Evolutionary conservation across 2,797 vertebrate genomes (phyloP).

Genomic region (Hydrocynus forskahlii): DNA sequence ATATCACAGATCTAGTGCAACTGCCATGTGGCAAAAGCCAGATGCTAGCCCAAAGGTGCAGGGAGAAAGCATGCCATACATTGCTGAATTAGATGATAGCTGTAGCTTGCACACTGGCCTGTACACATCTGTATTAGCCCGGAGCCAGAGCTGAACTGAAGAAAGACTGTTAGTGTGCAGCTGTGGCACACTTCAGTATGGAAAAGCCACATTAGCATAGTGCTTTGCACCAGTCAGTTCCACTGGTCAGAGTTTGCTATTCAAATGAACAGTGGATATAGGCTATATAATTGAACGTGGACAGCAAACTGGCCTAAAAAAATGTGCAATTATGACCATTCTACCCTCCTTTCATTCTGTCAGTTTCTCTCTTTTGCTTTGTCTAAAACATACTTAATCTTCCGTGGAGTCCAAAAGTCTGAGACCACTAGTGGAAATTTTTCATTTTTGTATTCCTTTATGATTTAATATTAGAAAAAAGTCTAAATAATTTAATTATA

Average conservation of each 20-base stretch:
- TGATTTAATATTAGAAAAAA: no score
- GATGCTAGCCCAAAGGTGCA: slow-evolving; percentile 6
- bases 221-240: background rate
- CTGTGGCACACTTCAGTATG: background rate
- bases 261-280: background rate
- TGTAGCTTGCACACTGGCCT: background rate
- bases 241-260: background rate
- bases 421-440: no score
- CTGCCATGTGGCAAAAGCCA: background rate
- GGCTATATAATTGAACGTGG: no score
- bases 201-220: background rate
- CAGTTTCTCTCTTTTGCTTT: no score
- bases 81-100: background rate
- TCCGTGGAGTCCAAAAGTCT: no score
- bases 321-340: no score
- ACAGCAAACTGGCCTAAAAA: no score
- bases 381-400: no score
- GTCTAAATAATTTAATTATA: no score
- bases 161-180: background rate
- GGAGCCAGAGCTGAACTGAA: background rate
- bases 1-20: slow-evolving; percentile 10
- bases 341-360: no score
- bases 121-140: background rate
- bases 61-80: background rate
- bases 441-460: no score